Percentiles rank a stretch among this genome's conserved stretches.
Evolutionary conservation across 2,888 invertebrate species (phyloP).

Genomic region (Lasioglossum oenotherae): DNA sequence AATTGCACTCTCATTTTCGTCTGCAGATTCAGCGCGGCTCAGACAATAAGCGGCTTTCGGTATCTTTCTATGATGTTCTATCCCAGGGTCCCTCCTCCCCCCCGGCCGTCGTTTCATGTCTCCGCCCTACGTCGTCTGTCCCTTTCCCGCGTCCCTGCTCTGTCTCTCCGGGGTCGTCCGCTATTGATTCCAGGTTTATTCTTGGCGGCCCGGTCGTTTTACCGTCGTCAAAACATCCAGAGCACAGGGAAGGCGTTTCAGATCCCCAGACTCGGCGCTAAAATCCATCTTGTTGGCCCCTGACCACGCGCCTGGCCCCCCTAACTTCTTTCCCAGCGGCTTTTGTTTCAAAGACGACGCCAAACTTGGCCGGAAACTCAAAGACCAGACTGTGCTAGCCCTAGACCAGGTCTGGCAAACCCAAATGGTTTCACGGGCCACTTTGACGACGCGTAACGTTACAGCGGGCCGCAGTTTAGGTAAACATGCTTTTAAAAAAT

Average conservation of each 20-base stretch:
- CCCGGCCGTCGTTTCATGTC: constrained; percentile 1
- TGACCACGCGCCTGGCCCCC: neutral
- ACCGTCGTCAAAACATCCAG: constrained; percentile 69
- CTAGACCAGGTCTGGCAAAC: too few species aligned
- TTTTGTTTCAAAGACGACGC: neutral
- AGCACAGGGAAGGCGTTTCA: constrained; percentile 47
- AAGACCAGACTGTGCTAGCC: neutral
- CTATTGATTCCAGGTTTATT: constrained; percentile 77
- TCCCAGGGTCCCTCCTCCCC: neutral
- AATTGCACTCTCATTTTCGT: constrained; percentile 54
- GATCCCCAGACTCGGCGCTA: constrained; percentile 35
- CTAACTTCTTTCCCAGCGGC: neutral
- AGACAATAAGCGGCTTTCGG: constrained; percentile 57
- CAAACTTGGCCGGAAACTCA: neutral
- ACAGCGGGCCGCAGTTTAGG: too few species aligned
- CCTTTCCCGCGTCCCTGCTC: constrained; percentile 37
- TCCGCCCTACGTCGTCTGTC: constrained; percentile 39
- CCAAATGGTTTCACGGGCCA: too few species aligned
- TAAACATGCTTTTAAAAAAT: too few species aligned
- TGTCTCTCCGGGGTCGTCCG: constrained; percentile 59
- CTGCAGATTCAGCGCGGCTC: constrained; percentile 43
- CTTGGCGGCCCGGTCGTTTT: constrained; percentile 70
- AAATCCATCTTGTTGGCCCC: neutral
- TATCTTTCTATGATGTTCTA: constrained; percentile 49
- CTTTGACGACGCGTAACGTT: too few species aligned